Evolutionary conservation across 2,113 vertebrate species (phyloP), one percentile per base, ranked within the genome.

Genomic region (Macroglossus sobrinus): DNA sequence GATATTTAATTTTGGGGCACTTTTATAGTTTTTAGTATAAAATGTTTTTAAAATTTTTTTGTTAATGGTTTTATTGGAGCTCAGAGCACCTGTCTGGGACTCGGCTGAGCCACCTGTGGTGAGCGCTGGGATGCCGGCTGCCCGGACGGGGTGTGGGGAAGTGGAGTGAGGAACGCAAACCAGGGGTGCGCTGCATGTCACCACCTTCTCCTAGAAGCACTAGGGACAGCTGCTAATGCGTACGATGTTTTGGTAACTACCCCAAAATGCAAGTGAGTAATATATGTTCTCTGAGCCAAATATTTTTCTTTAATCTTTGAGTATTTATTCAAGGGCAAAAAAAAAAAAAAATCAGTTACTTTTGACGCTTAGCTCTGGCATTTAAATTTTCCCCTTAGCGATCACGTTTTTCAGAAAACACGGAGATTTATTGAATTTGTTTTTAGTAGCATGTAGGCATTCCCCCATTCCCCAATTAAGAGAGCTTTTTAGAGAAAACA

Each of bases 231-330:
- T 84, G 82, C 63, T 95, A 95, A 92, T 89, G 91, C 90, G 92
- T 91, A 93, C 68, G 92, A 86, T 96, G 91, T 94, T 96, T 92
- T 94, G 84, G 85, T 91, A 96, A 97, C 43, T 40, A 45, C 47
- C 79, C 93, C 76, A 92, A 96, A 93, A 87, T 53, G 84, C 35
- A 82, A 95, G 84, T 57, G 75, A 95, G 74, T 89, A 76, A 79
- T 93, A 43, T 61, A 61, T 87, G 63, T 68, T 95, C 64, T 76
- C 71, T 19, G 91, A 89, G 74, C 45, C 74, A 89, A 71, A 94
- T 33, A 26, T 71, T 91, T 75, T 78, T 75, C 63, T 89, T 74
- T 76, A 96, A 96, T 93, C 78, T 94, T 74, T 86, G 86, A 64
- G 50, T 72, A 89, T 86, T 97, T 91, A 93, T 50, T 82, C 57